Conservation (phyloP, 2,113 vertebrate species). For the Sigmodon hispidus region DNA sequence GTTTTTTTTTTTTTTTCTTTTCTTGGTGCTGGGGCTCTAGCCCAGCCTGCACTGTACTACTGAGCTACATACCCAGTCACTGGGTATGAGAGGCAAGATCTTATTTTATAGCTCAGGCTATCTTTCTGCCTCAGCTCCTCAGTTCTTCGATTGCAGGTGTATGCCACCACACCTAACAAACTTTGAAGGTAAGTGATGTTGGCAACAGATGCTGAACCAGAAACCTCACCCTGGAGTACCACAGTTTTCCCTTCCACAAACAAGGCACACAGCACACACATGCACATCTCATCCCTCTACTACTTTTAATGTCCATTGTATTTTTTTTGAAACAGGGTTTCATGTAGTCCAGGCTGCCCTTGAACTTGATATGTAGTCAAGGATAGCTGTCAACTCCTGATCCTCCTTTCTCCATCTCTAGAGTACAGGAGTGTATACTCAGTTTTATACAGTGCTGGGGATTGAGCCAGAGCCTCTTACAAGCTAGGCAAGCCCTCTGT, state of each 20-base stretch:
- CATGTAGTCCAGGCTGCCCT: background rate
- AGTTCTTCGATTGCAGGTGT: background rate
- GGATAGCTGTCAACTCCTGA: background rate
- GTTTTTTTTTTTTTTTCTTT: background rate
- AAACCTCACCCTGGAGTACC: background rate
- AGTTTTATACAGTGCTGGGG: background rate
- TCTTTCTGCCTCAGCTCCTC: background rate
- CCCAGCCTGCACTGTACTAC: background rate
- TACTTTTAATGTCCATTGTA: background rate
- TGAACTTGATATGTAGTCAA: background rate
- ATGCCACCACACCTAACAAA: background rate
- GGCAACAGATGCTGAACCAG: background rate
- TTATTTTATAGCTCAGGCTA: background rate
- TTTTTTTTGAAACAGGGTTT: background rate
- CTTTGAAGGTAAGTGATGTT: background rate
- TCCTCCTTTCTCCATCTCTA: background rate
- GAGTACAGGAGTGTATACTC: background rate
- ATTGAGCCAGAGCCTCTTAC: background rate
- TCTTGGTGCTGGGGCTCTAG: background rate
- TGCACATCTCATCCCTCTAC: fast-evolving
- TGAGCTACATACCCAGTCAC: background rate
- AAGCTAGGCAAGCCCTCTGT: too few species aligned
- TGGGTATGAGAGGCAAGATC: background rate
- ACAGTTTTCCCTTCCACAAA: background rate
- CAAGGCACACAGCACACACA: too few species aligned